Conservation (phyloP, 2,888 invertebrate species). For the Ectropis crepuscularia region DNA sequence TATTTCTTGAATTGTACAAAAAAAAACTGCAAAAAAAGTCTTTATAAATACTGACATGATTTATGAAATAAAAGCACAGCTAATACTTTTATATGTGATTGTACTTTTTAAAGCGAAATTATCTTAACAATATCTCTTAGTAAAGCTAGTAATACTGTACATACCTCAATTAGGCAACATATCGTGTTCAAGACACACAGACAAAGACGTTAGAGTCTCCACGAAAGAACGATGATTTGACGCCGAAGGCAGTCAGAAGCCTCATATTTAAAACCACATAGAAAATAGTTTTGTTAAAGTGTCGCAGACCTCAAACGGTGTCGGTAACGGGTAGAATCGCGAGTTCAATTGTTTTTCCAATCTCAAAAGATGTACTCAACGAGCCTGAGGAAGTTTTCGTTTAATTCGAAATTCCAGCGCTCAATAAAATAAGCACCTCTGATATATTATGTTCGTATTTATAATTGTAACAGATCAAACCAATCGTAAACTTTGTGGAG, state of each 20-base stretch:
- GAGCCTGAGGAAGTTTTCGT: too few species aligned
- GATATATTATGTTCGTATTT: too few species aligned
- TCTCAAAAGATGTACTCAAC: too few species aligned
- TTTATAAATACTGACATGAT: neutral
- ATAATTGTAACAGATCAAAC: neutral
- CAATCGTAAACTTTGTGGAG: neutral
- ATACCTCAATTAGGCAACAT: constrained; percentile 72
- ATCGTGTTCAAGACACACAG: constrained; percentile 50
- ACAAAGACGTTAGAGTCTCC: constrained; percentile 39
- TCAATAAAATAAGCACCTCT: too few species aligned
- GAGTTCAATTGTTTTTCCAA: too few species aligned
- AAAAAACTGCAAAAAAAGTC: neutral
- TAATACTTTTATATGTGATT: constrained; percentile 26
- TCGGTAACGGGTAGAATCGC: too few species aligned
- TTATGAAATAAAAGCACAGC: neutral
- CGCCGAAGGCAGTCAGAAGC: neutral
- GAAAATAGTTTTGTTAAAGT: too few species aligned
- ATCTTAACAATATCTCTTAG: constrained; percentile 68
- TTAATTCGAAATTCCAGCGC: too few species aligned
- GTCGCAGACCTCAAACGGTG: too few species aligned
- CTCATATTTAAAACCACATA: neutral
- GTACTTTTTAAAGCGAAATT: constrained; percentile 55
- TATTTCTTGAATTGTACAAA: neutral
- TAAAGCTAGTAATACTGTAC: constrained; percentile 85
- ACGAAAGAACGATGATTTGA: neutral